phyloP scores from a whole-genome alignment of 30 jellyfish, hydroid and myxozoan genomes.

The Cassiopea andromeda region DNA sequence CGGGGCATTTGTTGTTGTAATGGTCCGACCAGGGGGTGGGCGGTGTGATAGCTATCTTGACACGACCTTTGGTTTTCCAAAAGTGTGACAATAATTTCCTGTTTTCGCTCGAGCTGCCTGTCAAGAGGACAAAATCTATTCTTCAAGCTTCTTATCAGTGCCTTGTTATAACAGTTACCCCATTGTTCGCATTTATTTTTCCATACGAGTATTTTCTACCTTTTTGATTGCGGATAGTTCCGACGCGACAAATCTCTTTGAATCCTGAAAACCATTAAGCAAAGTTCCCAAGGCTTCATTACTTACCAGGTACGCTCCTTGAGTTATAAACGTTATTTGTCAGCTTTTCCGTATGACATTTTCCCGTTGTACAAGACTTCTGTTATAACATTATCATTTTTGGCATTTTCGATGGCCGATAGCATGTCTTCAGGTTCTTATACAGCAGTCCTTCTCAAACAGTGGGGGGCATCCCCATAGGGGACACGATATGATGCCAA shows the following conservation, averaged over 20 bases:
- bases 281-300: constrained; percentile 6
- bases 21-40: constrained; percentile 11
- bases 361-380: constrained; percentile 1
- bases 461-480: no score
- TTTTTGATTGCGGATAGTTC: not conserved
- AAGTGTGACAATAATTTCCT: constrained; percentile 5
- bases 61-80: constrained; percentile 18
- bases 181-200: not conserved
- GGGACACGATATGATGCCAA: no score
- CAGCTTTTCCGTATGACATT: constrained; percentile 8
- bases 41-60: not conserved
- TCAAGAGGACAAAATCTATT: not conserved
- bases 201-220: not conserved
- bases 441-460: no score
- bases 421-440: constrained; percentile 10
- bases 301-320: not conserved
- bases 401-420: not conserved
- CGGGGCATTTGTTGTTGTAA: constrained; percentile 5
- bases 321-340: not conserved
- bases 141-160: constrained; percentile 10
- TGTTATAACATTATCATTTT: constrained; percentile 1
- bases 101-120: constrained; percentile 8
- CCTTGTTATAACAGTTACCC: not conserved
- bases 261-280: not conserved
- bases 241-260: not conserved